These are phyloP conservation scores for Sympetrum striolatum DNA, from an alignment of 2,888 invertebrate genomes.

Conservation along the genomic window DNA sequence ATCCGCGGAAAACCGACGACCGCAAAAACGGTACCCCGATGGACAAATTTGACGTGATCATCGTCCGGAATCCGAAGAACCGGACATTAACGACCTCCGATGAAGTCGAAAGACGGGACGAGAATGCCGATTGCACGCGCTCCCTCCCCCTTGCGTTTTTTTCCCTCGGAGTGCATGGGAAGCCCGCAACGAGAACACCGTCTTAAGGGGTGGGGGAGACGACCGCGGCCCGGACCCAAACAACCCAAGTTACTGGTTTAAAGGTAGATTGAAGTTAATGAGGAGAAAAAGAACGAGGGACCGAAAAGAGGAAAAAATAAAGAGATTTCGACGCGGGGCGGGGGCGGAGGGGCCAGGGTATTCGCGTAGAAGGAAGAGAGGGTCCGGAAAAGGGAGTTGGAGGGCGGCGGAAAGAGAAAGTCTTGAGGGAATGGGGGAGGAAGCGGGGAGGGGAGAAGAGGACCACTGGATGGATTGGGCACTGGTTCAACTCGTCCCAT, in stretches of 20 bases:
- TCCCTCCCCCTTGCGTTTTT: background rate
- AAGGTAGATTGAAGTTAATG: slow-evolving; percentile 40
- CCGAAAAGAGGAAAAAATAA: background rate
- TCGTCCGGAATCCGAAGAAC: background rate
- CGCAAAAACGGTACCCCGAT: background rate
- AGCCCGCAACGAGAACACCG: background rate
- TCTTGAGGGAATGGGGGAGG: background rate
- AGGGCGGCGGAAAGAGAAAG: background rate
- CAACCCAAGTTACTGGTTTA: slow-evolving; percentile 20
- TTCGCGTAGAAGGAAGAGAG: background rate
- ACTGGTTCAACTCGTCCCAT: slow-evolving; percentile 41
- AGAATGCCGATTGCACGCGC: background rate
- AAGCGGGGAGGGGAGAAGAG: background rate
- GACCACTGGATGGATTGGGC: slow-evolving; percentile 2
- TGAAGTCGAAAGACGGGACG: background rate
- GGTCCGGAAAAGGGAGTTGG: background rate
- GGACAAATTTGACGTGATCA: background rate
- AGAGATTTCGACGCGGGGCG: background rate
- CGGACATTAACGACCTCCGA: background rate
- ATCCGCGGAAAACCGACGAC: background rate
- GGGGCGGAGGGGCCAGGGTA: background rate
- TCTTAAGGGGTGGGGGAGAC: background rate
- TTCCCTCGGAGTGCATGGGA: background rate
- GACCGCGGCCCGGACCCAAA: background rate
- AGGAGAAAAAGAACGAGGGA: slow-evolving; percentile 6